Percentiles rank a stretch among this genome's conserved stretches.
Conservation (phyloP, 2,888 invertebrate genomes). For the Eristalis intricaria region DNA sequence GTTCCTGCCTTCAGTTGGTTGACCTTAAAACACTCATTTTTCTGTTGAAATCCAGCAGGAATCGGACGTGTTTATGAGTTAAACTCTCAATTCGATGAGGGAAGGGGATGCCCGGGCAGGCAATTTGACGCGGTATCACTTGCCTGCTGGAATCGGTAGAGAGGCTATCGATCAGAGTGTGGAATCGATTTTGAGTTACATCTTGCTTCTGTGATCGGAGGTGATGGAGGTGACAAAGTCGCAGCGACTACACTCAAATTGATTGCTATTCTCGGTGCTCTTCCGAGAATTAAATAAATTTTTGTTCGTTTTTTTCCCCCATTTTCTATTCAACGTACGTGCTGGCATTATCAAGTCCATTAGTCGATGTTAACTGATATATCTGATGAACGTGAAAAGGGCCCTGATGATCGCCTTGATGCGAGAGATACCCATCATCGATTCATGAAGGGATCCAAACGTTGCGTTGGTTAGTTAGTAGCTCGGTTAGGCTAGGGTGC, state of each 20-base stretch:
- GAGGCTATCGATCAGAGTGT: conserved; percentile 34
- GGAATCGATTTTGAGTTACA: conserved; percentile 34
- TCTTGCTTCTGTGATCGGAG: not conserved
- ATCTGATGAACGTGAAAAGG: conserved; percentile 33
- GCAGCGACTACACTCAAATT: not conserved
- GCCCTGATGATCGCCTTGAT: conserved; percentile 16
- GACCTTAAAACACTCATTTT: conserved; percentile 43
- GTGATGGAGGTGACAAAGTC: not conserved
- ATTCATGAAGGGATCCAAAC: not conserved
- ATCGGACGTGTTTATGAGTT: not conserved
- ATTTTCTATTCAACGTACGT: conserved; percentile 13
- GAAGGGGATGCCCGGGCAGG: conserved; percentile 20
- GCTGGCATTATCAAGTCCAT: conserved; percentile 33
- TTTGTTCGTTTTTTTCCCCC: not conserved
- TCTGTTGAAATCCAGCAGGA: conserved; percentile 25
- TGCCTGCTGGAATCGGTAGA: not conserved
- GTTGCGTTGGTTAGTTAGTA: not conserved
- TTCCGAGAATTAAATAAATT: conserved; percentile 31
- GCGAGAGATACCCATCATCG: not conserved
- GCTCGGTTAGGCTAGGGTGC: not conserved
- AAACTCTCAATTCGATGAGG: not conserved
- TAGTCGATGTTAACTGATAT: conserved; percentile 26
- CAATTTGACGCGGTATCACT: conserved; percentile 20
- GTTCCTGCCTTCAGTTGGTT: not conserved
- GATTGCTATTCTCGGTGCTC: conserved; percentile 18